phyloP scores from a whole-genome alignment of 2,113 vertebrate species.

The Heteronetta atricapilla region DNA sequence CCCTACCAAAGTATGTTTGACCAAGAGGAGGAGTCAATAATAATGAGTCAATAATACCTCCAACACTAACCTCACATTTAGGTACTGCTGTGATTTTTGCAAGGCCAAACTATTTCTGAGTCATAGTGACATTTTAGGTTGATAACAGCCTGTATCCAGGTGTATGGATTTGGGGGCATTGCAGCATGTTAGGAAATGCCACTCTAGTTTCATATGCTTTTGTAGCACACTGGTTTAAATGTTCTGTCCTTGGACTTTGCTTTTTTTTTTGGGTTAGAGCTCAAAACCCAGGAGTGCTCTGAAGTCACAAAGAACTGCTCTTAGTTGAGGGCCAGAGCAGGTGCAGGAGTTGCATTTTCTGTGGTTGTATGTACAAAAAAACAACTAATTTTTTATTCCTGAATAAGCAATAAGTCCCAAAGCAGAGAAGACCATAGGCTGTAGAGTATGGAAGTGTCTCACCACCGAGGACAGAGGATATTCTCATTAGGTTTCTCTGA shows the following conservation, averaged over 20 bases:
- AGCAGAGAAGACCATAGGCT: background rate
- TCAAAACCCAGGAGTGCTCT: background rate
- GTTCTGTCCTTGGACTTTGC: background rate
- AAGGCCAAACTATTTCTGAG: background rate
- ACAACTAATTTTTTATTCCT: background rate
- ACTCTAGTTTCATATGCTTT: background rate
- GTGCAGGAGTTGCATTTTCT: background rate
- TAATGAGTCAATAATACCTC: background rate
- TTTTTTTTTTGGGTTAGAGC: background rate
- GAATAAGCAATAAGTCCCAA: background rate
- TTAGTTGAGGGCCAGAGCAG: background rate
- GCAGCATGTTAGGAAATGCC: background rate
- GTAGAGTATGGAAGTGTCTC: background rate
- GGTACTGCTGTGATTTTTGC: background rate
- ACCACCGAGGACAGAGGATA: background rate
- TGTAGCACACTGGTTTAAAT: background rate
- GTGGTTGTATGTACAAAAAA: background rate
- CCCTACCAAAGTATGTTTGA: background rate
- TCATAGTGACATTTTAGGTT: background rate
- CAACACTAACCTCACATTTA: rapidly evolving
- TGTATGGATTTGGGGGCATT: background rate
- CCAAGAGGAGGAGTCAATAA: background rate
- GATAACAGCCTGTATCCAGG: background rate
- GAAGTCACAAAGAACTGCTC: background rate
- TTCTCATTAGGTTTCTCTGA: slow-evolving; percentile 1